These are phyloP conservation scores for Toxotes lorentzi DNA, from an alignment of 2,797 vertebrate genomes.

Conservation along the genomic window DNA sequence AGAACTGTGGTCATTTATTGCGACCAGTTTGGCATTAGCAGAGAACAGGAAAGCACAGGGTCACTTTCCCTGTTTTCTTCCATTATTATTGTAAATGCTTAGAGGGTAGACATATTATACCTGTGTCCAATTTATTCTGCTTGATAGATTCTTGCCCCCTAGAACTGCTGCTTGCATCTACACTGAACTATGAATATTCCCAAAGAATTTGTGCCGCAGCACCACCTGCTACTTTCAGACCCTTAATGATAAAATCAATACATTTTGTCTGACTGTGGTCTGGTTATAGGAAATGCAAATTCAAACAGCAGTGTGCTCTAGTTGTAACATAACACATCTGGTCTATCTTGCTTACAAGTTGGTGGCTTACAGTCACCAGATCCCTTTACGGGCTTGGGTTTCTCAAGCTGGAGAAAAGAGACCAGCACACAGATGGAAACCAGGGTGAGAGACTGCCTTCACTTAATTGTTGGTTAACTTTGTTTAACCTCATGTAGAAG, in stretches of 20 bases:
- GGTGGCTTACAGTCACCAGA: conserved; percentile 39
- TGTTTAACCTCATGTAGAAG: conserved; percentile 2
- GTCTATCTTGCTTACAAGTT: conserved; percentile 69
- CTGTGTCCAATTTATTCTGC: conserved; percentile 8
- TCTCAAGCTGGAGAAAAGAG: conserved; percentile 19
- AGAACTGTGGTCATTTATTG: not conserved
- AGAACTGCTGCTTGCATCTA: conserved; percentile 18
- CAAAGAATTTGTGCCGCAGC: not conserved
- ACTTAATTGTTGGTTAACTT: conserved; percentile 3
- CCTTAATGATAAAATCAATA: conserved; percentile 33
- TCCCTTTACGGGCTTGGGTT: conserved; percentile 52
- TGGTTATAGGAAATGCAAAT: conserved; percentile 25
- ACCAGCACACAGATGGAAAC: conserved; percentile 8
- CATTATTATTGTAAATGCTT: not conserved
- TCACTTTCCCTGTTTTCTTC: not conserved
- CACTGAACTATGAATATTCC: conserved; percentile 8
- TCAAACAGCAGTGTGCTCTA: not conserved
- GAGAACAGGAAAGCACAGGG: not conserved
- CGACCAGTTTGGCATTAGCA: not conserved
- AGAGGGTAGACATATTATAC: not conserved
- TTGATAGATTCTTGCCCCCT: not conserved
- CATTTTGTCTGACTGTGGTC: not conserved
- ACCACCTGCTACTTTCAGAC: conserved; percentile 10
- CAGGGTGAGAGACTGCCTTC: not conserved
- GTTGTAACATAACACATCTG: conserved; percentile 61